A percentile compares a stretch with the other conserved stretches of the same genome.
Evolutionary conservation across 2,888 invertebrate genomes (phyloP).

Genomic region (Mythimna ferrago): DNA sequence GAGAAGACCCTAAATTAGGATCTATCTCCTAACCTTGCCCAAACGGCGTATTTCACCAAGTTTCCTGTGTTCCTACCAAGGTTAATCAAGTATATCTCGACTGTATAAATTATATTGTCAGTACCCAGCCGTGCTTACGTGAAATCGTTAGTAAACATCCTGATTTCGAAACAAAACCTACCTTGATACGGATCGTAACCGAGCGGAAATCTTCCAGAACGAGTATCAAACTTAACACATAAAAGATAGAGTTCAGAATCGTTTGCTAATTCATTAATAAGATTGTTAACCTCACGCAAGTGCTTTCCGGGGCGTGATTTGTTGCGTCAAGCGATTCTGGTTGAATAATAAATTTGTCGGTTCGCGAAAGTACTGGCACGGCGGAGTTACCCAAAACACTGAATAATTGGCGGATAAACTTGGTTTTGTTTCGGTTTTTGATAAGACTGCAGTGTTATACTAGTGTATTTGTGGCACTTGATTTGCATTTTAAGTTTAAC

Average conservation of each 20-base stretch:
- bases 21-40: slow-evolving; percentile 25
- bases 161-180: slow-evolving; percentile 72
- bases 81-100: slow-evolving; percentile 55
- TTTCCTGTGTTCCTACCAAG: slow-evolving; percentile 51
- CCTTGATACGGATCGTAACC: slow-evolving; percentile 57
- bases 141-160: slow-evolving; percentile 74
- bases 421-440: slow-evolving; percentile 43
- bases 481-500: slow-evolving; percentile 32
- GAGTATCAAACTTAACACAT: slow-evolving; percentile 53
- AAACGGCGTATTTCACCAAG: slow-evolving; percentile 43
- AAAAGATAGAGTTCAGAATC: slow-evolving; percentile 60
- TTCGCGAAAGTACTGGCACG: slow-evolving; percentile 41
- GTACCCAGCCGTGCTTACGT: slow-evolving; percentile 67
- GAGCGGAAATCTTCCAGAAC: slow-evolving; percentile 34
- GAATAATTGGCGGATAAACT: slow-evolving; percentile 56
- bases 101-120: slow-evolving; percentile 67
- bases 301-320: slow-evolving; percentile 77
- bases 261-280: slow-evolving; percentile 62
- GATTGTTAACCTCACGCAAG: slow-evolving; percentile 77
- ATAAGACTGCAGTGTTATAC: slow-evolving; percentile 49
- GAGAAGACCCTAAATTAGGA: slow-evolving; percentile 33
- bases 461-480: slow-evolving; percentile 29
- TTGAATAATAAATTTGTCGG: slow-evolving; percentile 65
- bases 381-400: slow-evolving; percentile 55
- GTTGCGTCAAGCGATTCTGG: slow-evolving; percentile 69